A percentile compares a stretch with the other conserved stretches of the same genome.
Evolutionary conservation across 2,113 vertebrate species (phyloP).

Genomic region (Bufo bufo): DNA sequence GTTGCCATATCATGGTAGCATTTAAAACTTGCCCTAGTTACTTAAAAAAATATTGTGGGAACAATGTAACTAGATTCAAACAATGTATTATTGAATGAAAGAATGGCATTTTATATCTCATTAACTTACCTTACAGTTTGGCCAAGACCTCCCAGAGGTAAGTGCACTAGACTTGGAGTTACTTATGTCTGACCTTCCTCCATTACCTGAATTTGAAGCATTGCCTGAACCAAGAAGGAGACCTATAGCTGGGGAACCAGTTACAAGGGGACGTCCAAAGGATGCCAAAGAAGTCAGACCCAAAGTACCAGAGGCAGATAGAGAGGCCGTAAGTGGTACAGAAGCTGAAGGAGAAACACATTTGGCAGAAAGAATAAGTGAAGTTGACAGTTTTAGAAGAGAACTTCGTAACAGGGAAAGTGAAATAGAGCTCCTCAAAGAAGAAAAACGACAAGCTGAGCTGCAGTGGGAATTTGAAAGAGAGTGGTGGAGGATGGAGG

Average conservation of each 20-base stretch:
- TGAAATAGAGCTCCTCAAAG: neutral
- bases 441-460: neutral
- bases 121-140: constrained; percentile 66
- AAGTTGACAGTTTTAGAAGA: neutral
- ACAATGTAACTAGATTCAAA: neutral
- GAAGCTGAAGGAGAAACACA: neutral
- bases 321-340: neutral
- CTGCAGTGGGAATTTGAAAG: neutral
- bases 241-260: neutral
- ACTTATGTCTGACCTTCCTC: constrained; percentile 72
- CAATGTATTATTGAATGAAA: neutral
- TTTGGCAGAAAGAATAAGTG: neutral
- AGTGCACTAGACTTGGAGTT: constrained; percentile 76
- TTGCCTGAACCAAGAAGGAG: neutral
- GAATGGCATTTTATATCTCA: neutral
- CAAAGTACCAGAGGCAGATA: neutral
- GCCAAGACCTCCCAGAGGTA: constrained; percentile 76
- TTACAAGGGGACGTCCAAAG: neutral
- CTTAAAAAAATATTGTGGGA: too few species aligned
- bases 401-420: neutral
- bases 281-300: neutral
- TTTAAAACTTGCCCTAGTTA: neutral
- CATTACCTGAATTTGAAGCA: constrained; percentile 64
- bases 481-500: neutral
- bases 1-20: neutral